Percentiles rank a stretch among this genome's conserved stretches.
These are phyloP conservation scores for Drosophila neotestacea DNA, from an alignment of 2,888 invertebrate species.

Conservation along the genomic window DNA sequence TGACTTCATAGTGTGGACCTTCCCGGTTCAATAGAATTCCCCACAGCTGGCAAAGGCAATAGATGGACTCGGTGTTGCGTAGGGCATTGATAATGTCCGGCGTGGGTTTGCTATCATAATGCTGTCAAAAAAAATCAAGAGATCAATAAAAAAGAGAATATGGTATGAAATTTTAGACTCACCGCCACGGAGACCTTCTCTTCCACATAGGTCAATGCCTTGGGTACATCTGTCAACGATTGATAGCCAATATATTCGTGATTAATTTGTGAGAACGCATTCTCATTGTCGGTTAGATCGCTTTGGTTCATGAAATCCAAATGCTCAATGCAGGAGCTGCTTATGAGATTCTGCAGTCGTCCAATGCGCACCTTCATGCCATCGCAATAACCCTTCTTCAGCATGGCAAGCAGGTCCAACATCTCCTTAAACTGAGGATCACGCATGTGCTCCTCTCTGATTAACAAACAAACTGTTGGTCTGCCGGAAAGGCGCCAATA, in stretches of 20 bases:
- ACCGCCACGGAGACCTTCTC: conserved; percentile 86
- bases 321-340: conserved; percentile 99
- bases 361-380: conserved; percentile 98
- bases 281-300: conserved; percentile 90
- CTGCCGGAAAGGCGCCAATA: conserved; percentile 99
- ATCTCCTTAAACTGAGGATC: conserved; percentile 99
- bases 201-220: conserved; percentile 91
- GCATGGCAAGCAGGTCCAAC: conserved; percentile 97
- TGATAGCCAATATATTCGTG: conserved; percentile 97
- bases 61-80: conserved; percentile 89
- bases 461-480: conserved; percentile 97
- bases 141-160: neutral
- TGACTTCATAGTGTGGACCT: conserved; percentile 92
- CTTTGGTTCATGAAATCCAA: conserved; percentile 97
- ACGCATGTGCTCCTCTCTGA: conserved; percentile 97
- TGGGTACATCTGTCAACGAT: conserved; percentile 97
- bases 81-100: conserved; percentile 91
- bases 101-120: conserved; percentile 89
- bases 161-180: conserved; percentile 44
- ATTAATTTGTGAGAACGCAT: conserved; percentile 94
- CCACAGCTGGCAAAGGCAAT: conserved; percentile 92
- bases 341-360: conserved; percentile 96
- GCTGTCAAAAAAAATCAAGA: conserved; percentile 79
- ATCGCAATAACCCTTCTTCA: conserved; percentile 98
- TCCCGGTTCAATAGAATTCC: conserved; percentile 93